Percentiles rank a stretch among this genome's conserved stretches.
These are phyloP conservation scores for Neogobius melanostomus DNA, from an alignment of 2,113 vertebrate species.

Conservation along the genomic window DNA sequence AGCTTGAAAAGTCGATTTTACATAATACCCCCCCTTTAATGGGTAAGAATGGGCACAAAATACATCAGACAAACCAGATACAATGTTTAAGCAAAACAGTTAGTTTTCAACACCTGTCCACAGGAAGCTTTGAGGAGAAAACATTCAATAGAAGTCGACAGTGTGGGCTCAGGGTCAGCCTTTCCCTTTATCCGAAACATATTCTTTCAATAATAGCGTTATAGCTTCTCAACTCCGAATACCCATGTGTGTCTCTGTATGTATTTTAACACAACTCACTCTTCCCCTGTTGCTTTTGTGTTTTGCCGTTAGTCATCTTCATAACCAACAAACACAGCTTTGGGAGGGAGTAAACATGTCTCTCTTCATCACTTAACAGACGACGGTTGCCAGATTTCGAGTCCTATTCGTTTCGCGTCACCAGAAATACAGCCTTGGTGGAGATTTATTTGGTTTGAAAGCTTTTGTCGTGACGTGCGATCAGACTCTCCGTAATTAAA, in stretches of 20 bases:
- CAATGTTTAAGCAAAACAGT: no score
- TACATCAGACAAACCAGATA: no score
- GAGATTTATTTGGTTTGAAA: slow-evolving; percentile 39
- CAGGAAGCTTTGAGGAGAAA: no score
- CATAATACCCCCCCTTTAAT: no score
- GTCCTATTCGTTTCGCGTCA: background rate
- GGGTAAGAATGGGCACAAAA: no score
- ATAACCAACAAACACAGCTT: background rate
- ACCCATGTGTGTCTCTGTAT: background rate
- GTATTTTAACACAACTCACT: background rate
- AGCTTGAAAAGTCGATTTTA: no score
- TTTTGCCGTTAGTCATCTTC: background rate
- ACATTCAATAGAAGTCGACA: no score
- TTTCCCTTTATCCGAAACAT: background rate
- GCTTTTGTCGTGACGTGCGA: slow-evolving; percentile 35
- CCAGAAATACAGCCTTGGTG: slow-evolving; percentile 12
- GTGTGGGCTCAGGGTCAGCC: background rate
- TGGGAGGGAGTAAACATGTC: background rate
- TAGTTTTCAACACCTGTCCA: no score
- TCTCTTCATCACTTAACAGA: slow-evolving; percentile 7
- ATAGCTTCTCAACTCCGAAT: background rate
- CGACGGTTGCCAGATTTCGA: slow-evolving; percentile 11
- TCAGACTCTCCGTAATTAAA: slow-evolving; percentile 50
- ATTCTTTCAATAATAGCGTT: background rate
- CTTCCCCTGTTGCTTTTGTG: background rate